Evolutionary conservation across 2,888 invertebrate species (phyloP), one percentile per base, ranked within the genome.

Genomic region (Gastracanthus pulcherrimus): DNA sequence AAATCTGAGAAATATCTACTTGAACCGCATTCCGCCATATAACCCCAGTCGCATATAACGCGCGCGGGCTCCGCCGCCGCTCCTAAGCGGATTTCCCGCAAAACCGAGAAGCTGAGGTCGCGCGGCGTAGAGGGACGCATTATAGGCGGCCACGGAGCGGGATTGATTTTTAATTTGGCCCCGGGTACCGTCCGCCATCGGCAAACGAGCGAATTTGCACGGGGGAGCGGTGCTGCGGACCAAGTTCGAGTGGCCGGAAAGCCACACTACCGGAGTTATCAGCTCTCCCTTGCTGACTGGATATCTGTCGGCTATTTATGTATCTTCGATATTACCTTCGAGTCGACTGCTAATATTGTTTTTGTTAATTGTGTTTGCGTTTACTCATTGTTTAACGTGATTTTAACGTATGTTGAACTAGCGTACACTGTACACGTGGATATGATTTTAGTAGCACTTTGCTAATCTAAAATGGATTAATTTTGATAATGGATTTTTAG

Each of bases 131-230:
- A 69, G 36, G 45, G 62, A 31, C 26, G n/a, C 29, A 72, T 67
- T 72, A 64, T 11, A 36, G 31, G 36, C 29, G 66, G 34, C 31
- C 16, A 41, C 16, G 16, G 36, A n/a, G 38, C 16, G 36, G 23
- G 19, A 81, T 76, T 76, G 80, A 81, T 81, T 81, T 81, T 81
- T 81, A 81, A 81, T 71, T 81, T 66, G 34, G 38, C 62, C 51
- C 16, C 26, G 66, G 34, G 66, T n/a, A n/a, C 2, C 16, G 23
- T 7, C 26, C 0, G 58, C 58, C 1, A n/a, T 34, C 11, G 48
- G 51, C 55, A 55, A 66, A 67, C 26, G 48, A 9, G 38, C 26
- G 36, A 69, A 69, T 76, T 76, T 76, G 45, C 64, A 34, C 6
- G 26, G 23, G 26, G 26, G 11, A 11, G 11, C 23, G 38, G 3